phyloP scores from a whole-genome alignment of 37 sponge, comb jelly and placozoan species.

The Beroe forskalii region DNA sequence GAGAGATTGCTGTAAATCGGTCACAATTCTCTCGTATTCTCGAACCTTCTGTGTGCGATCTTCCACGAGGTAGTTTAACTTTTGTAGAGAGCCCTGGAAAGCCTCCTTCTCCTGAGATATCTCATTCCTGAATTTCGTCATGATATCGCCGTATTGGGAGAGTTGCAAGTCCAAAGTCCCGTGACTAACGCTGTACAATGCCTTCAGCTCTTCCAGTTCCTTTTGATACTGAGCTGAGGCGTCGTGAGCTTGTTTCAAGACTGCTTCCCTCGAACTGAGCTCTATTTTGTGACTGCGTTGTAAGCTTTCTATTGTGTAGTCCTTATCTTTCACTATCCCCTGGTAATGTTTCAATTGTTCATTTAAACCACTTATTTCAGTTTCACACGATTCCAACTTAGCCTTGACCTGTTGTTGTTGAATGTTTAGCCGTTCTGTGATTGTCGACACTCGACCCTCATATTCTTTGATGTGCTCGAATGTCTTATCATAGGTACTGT shows the following conservation, averaged over 20 bases:
- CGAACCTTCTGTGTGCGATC: constrained; percentile 28
- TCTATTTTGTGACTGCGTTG: constrained; percentile 10
- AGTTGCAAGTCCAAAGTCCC: constrained; percentile 29
- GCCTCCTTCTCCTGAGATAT: constrained; percentile 54
- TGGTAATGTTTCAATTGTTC: background rate
- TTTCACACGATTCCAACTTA: constrained; percentile 53
- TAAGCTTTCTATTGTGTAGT: background rate
- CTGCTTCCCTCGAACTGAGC: background rate
- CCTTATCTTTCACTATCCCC: background rate
- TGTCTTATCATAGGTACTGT: constrained; percentile 21
- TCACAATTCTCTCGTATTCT: constrained; percentile 32
- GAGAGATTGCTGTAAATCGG: background rate
- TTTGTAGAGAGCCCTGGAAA: constrained; percentile 39
- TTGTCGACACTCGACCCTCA: constrained; percentile 55
- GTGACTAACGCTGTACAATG: background rate
- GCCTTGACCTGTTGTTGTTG: constrained; percentile 48
- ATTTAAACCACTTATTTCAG: background rate
- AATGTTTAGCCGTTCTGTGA: constrained; percentile 40
- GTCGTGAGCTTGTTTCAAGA: constrained; percentile 6
- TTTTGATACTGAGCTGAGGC: constrained; percentile 29
- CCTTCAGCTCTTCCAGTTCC: constrained; percentile 38
- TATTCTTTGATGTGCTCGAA: constrained; percentile 58
- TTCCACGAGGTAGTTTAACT: constrained; percentile 33
- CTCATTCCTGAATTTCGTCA: constrained; percentile 44
- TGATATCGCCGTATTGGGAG: constrained; percentile 51